Base-by-base conservation (phyloP, 2,888 invertebrate species). In the Hipparchia semele region DNA sequence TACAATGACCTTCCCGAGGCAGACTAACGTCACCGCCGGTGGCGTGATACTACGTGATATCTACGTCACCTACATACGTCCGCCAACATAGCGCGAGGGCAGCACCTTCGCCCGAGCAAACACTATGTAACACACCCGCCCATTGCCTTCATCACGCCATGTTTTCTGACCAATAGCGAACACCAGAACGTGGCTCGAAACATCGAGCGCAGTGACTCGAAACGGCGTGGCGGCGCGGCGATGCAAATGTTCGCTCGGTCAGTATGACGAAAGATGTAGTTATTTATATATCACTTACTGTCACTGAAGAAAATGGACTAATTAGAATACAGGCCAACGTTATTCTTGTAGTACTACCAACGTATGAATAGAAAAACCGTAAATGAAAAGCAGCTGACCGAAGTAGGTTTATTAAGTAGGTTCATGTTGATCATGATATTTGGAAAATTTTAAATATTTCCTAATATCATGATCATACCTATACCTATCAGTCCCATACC, bases 111-210 rank as follows among this genome's bases (percentile, higher is more conserved):
- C 78, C 60, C 33, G 61, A 76, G 79, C 84, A 70, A 79, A 81
- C 78, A 81, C 78, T 70, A 46, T 39, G 64, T 73, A 70, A 67
- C 68, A 77, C 73, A 77, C 82, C 79, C 79, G 83, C 80, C 82
- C 74, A 67, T 54, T 60, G 81, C 83, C 87, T 68, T 72, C 74
- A 83, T 92, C 93, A 92, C 92, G 92, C 93, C 91, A 93, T 84
- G 77, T 76, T 74, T 75, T 75, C 77, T 83, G 79, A 81, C 93
- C 92, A 93, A 93, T 93, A 87, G 86, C 83, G 77, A 79, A 61
- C 82, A 69, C 81, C 80, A 75, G 80, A 83, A 80, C 79, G 82
- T 86, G 85, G 86, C 86, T 87, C 85, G 84, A 86, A 86, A 83
- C 82, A 60, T 5, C 23, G 51, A 33, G 68, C 56, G 73, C 74